A percentile compares a stretch with the other conserved stretches of the same genome.
phyloP scores from a whole-genome alignment of 2,797 vertebrate genomes.

The Muscicapa comitata region DNA sequence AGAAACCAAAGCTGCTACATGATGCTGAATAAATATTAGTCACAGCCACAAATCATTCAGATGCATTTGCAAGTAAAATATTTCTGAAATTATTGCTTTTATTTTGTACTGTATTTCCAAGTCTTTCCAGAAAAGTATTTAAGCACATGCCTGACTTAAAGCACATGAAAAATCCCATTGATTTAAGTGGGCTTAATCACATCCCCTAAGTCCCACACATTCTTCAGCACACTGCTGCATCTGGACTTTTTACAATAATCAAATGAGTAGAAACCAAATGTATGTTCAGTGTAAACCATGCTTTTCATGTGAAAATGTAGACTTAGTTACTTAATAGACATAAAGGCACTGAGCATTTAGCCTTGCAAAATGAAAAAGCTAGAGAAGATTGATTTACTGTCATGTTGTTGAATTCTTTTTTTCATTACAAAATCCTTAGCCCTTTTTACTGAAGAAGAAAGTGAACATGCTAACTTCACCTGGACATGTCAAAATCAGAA shows the following conservation, averaged over 20 bases:
- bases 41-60: slow-evolving; percentile 21
- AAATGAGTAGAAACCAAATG: neutral
- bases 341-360: neutral
- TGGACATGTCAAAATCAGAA: neutral
- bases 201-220: neutral
- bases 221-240: neutral
- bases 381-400: neutral
- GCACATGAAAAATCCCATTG: neutral
- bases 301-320: neutral
- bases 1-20: neutral
- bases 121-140: neutral
- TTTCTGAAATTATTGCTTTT: slow-evolving; percentile 23
- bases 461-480: neutral
- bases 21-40: slow-evolving; percentile 25
- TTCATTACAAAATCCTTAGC: neutral
- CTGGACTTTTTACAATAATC: neutral
- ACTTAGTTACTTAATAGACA: neutral
- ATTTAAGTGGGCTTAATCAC: neutral
- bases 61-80: slow-evolving; percentile 16
- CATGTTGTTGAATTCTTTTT: neutral
- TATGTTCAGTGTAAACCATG: neutral
- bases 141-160: neutral
- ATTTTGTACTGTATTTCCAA: neutral
- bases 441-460: neutral
- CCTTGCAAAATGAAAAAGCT: neutral